phyloP scores from a whole-genome alignment of 2,113 vertebrate species.

The Halcyon senegalensis region DNA sequence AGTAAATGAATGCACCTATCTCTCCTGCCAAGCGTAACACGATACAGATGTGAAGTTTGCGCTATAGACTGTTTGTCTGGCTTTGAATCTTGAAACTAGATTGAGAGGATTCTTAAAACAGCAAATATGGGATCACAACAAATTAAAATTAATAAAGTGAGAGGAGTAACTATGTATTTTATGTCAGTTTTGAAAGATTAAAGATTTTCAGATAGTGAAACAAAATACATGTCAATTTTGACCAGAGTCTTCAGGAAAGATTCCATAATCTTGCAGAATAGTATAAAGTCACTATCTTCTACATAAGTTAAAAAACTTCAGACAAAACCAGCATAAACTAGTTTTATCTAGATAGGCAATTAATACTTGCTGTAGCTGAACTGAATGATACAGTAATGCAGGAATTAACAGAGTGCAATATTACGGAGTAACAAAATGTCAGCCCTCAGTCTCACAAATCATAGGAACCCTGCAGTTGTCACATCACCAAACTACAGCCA shows the following conservation, averaged over 20 bases:
- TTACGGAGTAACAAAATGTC: neutral
- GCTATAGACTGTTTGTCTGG: neutral
- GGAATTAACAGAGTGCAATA: neutral
- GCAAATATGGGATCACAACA: constrained; percentile 25
- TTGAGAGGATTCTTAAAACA: constrained; percentile 37
- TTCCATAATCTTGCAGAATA: neutral
- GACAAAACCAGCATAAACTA: neutral
- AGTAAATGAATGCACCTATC: constrained; percentile 54
- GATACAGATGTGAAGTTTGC: constrained; percentile 58
- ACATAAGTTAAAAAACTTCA: neutral
- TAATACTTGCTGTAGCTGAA: neutral
- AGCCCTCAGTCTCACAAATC: neutral
- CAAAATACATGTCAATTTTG: neutral
- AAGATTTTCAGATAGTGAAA: constrained; percentile 32
- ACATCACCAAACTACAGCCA: neutral
- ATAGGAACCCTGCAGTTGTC: neutral
- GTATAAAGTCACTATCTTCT: neutral
- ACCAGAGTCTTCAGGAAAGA: neutral
- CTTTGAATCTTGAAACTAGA: constrained; percentile 17
- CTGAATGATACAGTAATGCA: neutral
- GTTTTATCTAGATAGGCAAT: neutral
- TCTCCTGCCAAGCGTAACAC: constrained; percentile 41
- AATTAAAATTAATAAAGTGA: constrained; percentile 41
- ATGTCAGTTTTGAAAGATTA: constrained; percentile 12
- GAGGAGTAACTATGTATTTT: neutral